Evolutionary conservation across 2,888 invertebrate species (phyloP).

Genomic region (Pseudococcus viburni): DNA sequence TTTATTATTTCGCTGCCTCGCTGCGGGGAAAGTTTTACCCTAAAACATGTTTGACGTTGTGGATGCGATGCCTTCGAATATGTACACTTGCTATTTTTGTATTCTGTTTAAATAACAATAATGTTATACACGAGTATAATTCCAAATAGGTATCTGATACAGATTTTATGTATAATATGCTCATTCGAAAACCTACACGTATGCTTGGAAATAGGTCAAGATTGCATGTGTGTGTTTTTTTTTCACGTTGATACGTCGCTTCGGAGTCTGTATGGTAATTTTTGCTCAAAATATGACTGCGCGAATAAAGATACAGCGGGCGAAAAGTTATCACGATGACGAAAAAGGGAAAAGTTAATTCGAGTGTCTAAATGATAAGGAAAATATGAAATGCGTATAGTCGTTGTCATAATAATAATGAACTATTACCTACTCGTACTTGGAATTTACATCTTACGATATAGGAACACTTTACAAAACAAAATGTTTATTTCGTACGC

Average conservation of each 20-base stretch:
- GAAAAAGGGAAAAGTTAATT: background rate
- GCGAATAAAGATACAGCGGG: no score
- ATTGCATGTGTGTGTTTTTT: background rate
- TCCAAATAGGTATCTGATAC: background rate
- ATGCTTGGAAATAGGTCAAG: background rate
- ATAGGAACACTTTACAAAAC: no score
- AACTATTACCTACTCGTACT: background rate
- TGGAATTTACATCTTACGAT: no score
- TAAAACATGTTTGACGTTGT: background rate
- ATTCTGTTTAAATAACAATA: slow-evolving; percentile 19
- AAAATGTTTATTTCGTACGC: no score
- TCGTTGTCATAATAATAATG: background rate
- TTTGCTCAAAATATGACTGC: no score
- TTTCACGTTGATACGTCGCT: background rate
- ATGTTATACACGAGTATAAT: background rate
- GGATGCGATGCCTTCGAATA: background rate
- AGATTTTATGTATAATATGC: background rate
- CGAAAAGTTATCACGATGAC: background rate
- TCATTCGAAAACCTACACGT: no score
- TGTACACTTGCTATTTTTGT: background rate
- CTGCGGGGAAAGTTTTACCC: background rate
- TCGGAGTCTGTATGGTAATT: background rate
- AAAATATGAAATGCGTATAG: background rate
- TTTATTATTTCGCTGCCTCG: background rate
- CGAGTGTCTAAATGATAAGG: background rate